These are phyloP conservation scores for Thamnaconus septentrionalis DNA, from an alignment of 2,113 vertebrate species.

Conservation along the genomic window DNA sequence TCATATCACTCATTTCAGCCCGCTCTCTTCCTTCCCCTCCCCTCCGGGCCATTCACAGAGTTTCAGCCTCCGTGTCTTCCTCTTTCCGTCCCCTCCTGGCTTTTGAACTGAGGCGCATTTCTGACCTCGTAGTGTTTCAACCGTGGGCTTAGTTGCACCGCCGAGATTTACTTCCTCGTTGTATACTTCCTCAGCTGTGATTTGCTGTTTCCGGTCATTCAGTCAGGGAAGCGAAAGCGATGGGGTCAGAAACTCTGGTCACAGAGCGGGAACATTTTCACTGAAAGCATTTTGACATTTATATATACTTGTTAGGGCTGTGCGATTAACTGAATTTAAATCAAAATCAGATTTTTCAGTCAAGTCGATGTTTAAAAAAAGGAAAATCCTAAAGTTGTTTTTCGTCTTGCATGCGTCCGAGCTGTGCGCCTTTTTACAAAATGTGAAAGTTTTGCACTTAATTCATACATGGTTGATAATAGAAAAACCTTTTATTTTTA, in stretches of 20 bases:
- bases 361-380: no score
- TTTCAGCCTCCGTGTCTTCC: conserved; percentile 46
- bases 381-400: no score
- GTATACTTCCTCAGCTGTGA: conserved; percentile 38
- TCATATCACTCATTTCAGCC: conserved; percentile 20
- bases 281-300: no score
- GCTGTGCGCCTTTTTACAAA: no score
- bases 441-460: no score
- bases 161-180: conserved; percentile 42
- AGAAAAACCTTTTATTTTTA: no score
- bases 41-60: conserved; percentile 39
- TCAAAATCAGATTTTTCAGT: no score
- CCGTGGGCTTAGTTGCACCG: conserved; percentile 9
- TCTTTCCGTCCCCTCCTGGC: conserved; percentile 59
- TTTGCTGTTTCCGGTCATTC: conserved; percentile 62
- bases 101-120: conserved; percentile 2
- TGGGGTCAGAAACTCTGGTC: background rate
- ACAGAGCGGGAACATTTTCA: background rate
- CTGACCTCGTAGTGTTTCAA: conserved; percentile 11
- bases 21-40: conserved; percentile 42
- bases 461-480: no score
- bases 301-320: no score
- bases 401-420: no score
- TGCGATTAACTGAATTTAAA: no score
- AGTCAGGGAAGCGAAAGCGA: conserved; percentile 3